Conservation (phyloP, 2,113 vertebrate species). For the Romanogobio albipinnatus region DNA sequence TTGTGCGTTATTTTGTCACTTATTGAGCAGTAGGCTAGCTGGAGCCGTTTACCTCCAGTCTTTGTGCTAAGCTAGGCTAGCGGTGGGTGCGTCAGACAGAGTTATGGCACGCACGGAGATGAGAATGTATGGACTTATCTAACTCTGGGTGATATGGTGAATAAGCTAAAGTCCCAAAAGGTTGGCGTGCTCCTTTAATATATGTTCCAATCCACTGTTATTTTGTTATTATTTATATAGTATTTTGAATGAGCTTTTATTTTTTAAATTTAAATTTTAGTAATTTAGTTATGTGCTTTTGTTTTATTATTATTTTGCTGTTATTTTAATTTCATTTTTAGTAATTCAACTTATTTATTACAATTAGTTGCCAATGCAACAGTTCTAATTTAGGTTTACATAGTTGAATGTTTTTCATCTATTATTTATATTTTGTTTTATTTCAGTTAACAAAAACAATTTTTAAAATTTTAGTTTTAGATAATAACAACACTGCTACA, state of each 20-base stretch:
- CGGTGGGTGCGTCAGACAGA: too few species aligned
- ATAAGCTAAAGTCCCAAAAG: too few species aligned
- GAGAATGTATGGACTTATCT: too few species aligned
- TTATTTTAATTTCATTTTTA: neutral
- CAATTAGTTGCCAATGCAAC: neutral
- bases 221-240: neutral
- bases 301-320: neutral
- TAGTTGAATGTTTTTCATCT: neutral
- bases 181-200: too few species aligned
- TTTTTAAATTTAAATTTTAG: neutral
- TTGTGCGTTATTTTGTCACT: too few species aligned
- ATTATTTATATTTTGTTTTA: neutral
- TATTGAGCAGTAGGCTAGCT: too few species aligned
- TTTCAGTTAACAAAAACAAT: too few species aligned
- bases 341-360: neutral
- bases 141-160: too few species aligned
- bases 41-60: too few species aligned
- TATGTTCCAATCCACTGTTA: neutral
- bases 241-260: too few species aligned
- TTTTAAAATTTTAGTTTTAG: neutral
- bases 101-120: too few species aligned
- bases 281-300: neutral
- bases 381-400: neutral
- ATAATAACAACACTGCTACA: neutral
- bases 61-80: too few species aligned